These are phyloP conservation scores for Circaetus cinerascens DNA, from an alignment of 2,113 vertebrate genomes.

Conservation along the genomic window DNA sequence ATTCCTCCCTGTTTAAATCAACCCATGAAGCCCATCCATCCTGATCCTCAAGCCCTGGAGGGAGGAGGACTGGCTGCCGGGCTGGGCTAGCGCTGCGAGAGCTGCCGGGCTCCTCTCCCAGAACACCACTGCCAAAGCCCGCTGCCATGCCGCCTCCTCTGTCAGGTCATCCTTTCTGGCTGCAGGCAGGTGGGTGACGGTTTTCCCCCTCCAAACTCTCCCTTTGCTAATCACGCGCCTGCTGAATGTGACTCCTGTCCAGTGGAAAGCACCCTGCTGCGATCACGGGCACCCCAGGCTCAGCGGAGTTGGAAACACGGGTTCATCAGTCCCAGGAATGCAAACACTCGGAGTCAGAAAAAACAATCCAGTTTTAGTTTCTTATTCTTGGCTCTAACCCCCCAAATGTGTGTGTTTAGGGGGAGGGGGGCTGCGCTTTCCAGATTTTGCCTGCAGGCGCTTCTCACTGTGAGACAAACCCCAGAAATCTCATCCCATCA, in stretches of 20 bases:
- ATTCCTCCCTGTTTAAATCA: accelerated
- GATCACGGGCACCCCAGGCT: neutral
- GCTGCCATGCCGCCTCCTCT: accelerated
- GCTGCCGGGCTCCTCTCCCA: neutral
- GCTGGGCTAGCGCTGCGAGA: neutral
- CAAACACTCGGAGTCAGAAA: neutral
- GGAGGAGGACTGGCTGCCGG: neutral
- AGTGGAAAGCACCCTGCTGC: neutral
- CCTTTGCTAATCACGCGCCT: neutral
- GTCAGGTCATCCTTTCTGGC: neutral
- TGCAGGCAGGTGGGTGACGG: accelerated
- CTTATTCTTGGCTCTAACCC: conserved; percentile 21
- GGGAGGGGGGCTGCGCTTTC: neutral
- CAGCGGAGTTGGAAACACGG: neutral
- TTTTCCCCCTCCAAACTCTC: neutral
- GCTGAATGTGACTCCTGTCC: neutral
- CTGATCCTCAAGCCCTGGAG: neutral
- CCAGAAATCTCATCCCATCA: neutral
- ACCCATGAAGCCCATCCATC: neutral
- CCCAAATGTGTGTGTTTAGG: neutral
- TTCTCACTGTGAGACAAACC: neutral
- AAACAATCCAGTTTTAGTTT: neutral
- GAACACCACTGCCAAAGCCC: neutral
- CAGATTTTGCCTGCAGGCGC: neutral
- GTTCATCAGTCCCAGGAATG: neutral